Conservation (phyloP, 2,113 vertebrate genomes). For the Oncorhynchus kisutch region DNA sequence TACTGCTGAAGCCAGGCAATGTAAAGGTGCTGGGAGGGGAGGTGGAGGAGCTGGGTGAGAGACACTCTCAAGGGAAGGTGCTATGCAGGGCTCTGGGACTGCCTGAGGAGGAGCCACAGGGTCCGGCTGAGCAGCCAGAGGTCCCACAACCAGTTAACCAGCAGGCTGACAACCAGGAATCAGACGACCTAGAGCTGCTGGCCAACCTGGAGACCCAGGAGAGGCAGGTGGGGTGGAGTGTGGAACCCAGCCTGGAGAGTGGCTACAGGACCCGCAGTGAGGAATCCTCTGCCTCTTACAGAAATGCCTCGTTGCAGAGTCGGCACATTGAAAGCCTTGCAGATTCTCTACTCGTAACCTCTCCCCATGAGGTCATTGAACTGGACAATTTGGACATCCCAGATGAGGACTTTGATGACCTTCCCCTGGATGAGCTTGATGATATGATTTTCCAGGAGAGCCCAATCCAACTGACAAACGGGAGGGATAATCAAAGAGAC, state of each 20-base stretch:
- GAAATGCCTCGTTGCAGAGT: conserved; percentile 41
- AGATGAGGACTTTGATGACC: conserved; percentile 80
- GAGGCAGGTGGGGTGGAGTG: conserved; percentile 36
- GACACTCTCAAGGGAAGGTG: conserved; percentile 75
- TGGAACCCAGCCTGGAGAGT: conserved; percentile 64
- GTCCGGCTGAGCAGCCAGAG: conserved; percentile 12
- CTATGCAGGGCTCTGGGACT: conserved; percentile 84
- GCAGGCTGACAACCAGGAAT: conserved; percentile 63
- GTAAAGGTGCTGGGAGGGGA: conserved; percentile 89
- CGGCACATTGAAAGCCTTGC: not conserved
- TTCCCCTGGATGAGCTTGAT: conserved; percentile 81
- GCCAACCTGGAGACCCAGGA: conserved; percentile 80
- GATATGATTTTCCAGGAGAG: conserved; percentile 71
- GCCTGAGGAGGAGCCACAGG: conserved; percentile 51
- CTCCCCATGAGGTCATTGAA: conserved; percentile 24
- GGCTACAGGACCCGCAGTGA: conserved; percentile 70
- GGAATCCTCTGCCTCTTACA: conserved; percentile 28
- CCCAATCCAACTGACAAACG: conserved; percentile 17
- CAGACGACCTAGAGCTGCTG: conserved; percentile 86
- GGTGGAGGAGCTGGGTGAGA: conserved; percentile 83
- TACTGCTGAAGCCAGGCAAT: conserved; percentile 87
- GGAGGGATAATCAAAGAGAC: not conserved
- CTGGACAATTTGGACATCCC: conserved; percentile 47
- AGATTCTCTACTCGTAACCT: conserved; percentile 5
- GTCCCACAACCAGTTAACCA: conserved; percentile 5